Percentiles rank a stretch among this genome's conserved stretches.
phyloP scores from a whole-genome alignment of 37 sponge, comb jelly and placozoan genomes.

The Spongia lamella region DNA sequence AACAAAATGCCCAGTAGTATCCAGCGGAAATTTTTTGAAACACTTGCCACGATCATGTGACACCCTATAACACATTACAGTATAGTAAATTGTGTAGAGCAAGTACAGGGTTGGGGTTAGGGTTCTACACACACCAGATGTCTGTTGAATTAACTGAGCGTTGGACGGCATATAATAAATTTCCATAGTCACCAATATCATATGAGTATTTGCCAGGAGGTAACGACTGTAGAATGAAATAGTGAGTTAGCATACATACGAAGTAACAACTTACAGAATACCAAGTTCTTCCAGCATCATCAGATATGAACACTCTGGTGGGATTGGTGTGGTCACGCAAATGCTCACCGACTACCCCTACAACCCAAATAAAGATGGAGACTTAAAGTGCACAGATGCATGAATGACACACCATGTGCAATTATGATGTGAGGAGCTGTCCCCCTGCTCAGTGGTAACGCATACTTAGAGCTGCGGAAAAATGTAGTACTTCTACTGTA shows the following conservation, averaged over 20 bases:
- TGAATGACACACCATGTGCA: constrained; percentile 50
- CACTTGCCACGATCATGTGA: constrained; percentile 70
- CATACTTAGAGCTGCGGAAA: no score
- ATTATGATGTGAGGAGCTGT: constrained; percentile 60
- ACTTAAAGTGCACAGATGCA: not conserved
- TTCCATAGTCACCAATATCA: constrained; percentile 74
- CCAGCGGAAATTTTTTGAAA: constrained; percentile 25
- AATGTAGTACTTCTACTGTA: constrained; percentile 10
- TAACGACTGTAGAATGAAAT: not conserved
- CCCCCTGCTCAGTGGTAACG: constrained; percentile 28
- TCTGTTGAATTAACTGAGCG: not conserved
- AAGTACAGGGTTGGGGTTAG: not conserved
- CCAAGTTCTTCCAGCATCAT: constrained; percentile 60
- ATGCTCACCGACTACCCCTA: constrained; percentile 32
- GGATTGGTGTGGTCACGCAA: constrained; percentile 7
- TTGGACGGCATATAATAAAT: constrained; percentile 21
- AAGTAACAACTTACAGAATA: not conserved
- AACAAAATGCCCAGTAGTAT: constrained; percentile 28
- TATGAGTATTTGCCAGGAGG: constrained; percentile 44
- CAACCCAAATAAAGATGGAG: not conserved
- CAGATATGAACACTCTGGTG: constrained; percentile 17
- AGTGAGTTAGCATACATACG: no score
- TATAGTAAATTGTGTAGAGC: not conserved
- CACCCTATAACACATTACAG: constrained; percentile 41
- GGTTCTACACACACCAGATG: constrained; percentile 27